Evolutionary conservation across 2,113 vertebrate species (phyloP).

Genomic region (Hemicordylus capensis): DNA sequence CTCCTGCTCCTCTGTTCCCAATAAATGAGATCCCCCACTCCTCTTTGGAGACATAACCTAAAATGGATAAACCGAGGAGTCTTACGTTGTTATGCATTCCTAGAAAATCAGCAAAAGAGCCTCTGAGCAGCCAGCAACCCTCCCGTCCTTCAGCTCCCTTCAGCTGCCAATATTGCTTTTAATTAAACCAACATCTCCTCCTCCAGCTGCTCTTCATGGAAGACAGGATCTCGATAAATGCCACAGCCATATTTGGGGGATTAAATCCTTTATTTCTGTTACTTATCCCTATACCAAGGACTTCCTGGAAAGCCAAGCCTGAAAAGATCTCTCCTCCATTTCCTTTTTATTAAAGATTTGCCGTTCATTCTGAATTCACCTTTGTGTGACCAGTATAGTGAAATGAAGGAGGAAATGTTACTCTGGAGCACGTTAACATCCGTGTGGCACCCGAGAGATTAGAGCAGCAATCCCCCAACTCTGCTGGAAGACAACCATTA

Average conservation of each 20-base stretch:
- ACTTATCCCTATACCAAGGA: neutral
- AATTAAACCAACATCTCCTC: slow-evolving; percentile 25
- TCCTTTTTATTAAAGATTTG: slow-evolving; percentile 31
- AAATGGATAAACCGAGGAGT: neutral
- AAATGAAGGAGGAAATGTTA: slow-evolving; percentile 19
- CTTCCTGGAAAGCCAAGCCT: slow-evolving; percentile 36
- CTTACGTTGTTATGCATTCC: neutral
- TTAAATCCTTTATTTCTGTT: slow-evolving; percentile 30
- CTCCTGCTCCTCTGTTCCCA: neutral
- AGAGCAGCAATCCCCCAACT: no score
- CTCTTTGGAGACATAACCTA: slow-evolving; percentile 2
- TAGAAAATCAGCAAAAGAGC: neutral
- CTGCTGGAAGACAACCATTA: no score
- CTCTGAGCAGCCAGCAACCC: slow-evolving; percentile 21
- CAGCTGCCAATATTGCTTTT: slow-evolving; percentile 15
- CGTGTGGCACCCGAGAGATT: no score
- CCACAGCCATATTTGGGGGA: neutral
- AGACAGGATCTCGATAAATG: slow-evolving; percentile 36
- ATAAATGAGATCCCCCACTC: neutral
- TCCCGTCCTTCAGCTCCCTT: neutral
- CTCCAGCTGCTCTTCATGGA: neutral
- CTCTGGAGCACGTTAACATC: neutral
- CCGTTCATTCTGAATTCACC: slow-evolving; percentile 10
- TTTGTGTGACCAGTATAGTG: slow-evolving; percentile 42
- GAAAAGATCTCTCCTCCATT: slow-evolving; percentile 40